Conservation (phyloP, 92 coral and sea anemone genomes). For the Paramuricea clavata region DNA sequence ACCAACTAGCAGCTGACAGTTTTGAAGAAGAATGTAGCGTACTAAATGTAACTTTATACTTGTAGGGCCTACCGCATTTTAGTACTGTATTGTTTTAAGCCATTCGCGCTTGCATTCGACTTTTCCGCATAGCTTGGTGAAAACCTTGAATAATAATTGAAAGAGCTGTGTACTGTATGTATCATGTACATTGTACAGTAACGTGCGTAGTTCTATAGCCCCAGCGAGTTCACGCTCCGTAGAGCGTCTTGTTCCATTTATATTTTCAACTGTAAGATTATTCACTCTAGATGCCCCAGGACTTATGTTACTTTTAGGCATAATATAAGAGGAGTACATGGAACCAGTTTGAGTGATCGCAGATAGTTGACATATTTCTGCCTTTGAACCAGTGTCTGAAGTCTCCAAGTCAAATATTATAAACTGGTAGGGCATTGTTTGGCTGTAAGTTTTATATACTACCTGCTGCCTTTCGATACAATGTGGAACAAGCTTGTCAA, state of each 20-base stretch:
- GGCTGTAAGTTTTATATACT: neutral
- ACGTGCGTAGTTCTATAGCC: too few relatives aligned
- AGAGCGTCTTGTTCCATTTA: constrained; percentile 36
- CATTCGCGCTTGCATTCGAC: too few relatives aligned
- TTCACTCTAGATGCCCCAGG: constrained; percentile 54
- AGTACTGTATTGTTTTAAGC: too few relatives aligned
- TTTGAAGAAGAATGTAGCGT: too few relatives aligned
- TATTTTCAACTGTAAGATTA: constrained; percentile 32
- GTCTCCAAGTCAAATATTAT: constrained; percentile 2
- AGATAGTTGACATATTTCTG: constrained; percentile 24
- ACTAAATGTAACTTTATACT: too few relatives aligned
- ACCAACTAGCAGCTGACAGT: too few relatives aligned
- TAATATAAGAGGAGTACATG: constrained; percentile 22
- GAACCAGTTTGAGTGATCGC: constrained; percentile 33
- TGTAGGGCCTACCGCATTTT: too few relatives aligned
- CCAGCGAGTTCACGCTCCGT: too few relatives aligned
- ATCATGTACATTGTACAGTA: too few relatives aligned
- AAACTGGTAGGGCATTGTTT: neutral
- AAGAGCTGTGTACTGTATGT: too few relatives aligned
- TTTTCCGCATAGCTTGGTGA: too few relatives aligned
- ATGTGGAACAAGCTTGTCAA: neutral
- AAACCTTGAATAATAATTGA: too few relatives aligned
- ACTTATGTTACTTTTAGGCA: constrained; percentile 51
- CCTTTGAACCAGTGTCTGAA: neutral
- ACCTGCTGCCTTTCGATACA: neutral